A percentile compares a stretch with the other conserved stretches of the same genome.
Evolutionary conservation across 2,113 vertebrate species (phyloP).

Genomic region (Danionella cerebrum): DNA sequence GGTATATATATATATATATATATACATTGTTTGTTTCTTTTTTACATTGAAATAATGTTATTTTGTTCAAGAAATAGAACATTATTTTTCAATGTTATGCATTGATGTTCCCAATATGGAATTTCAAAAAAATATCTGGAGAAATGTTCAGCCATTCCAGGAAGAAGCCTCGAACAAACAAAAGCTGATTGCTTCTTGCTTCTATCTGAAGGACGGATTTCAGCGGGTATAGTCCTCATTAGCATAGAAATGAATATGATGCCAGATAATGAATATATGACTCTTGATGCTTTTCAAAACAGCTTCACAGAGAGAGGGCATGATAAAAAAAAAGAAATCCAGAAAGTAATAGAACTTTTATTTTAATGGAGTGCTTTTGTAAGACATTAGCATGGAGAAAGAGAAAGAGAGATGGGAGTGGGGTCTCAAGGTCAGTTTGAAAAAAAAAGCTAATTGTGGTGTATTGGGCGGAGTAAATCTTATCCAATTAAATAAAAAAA

Average conservation of each 20-base stretch:
- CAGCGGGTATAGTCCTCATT: slow-evolving; percentile 60
- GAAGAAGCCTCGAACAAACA: slow-evolving; percentile 57
- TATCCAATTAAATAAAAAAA: no score
- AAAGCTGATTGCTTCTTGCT: slow-evolving; percentile 64
- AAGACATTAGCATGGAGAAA: slow-evolving; percentile 53
- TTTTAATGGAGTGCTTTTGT: slow-evolving; percentile 30
- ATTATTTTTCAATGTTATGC: no score
- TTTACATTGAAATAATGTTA: no score
- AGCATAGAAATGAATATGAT: slow-evolving; percentile 77
- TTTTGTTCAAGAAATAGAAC: no score
- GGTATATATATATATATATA: no score
- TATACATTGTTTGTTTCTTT: no score
- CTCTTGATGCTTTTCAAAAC: slow-evolving; percentile 58
- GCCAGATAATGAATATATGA: slow-evolving; percentile 71
- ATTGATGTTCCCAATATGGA: slow-evolving; percentile 51
- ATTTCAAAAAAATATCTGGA: slow-evolving; percentile 38
- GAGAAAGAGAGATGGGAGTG: slow-evolving; percentile 44
- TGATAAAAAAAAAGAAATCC: neutral
- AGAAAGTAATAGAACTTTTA: slow-evolving; percentile 32
- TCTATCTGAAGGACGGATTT: slow-evolving; percentile 59
- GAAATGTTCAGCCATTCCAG: slow-evolving; percentile 56
- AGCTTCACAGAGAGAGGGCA: slow-evolving; percentile 37
- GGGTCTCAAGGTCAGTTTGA: slow-evolving; percentile 56
- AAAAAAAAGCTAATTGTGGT: no score
- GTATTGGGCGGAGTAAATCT: no score